Evolutionary conservation across 2,888 invertebrate species (phyloP), one percentile per base, ranked within the genome.

Genomic region (Cryptus viduatorius): DNA sequence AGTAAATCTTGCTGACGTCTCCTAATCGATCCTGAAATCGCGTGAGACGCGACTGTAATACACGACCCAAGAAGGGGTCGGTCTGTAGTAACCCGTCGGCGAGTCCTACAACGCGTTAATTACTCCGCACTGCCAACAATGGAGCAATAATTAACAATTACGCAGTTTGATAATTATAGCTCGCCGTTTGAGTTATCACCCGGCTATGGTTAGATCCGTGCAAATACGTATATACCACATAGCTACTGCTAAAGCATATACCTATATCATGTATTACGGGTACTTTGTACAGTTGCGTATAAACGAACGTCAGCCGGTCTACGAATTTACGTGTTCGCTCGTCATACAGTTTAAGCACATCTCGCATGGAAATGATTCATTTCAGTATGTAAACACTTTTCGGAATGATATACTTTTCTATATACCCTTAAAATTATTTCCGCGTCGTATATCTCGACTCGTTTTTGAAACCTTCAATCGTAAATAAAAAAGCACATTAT

Each of bases 121-220:
- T 92, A 92, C 90, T 88, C 88, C 85, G 69, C 81, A 53, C 48
- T 56, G 75, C 84, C 79, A 91, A 92, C 92, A 92, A 92, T 92
- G 88, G 92, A 86, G 89, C 90, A 91, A 92, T 92, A 93, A 93
- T 93, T 92, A 93, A 93, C 92, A 93, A 93, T 93, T 92, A 92
- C 89, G 88, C 90, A 88, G 90, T 88, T 89, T 90, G 91, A 90
- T 92, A 92, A 93, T 93, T 92, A 91, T 90, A 91, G 88, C 89
- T 87, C 86, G 86, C 68, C 86, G 77, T 87, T 85, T 91, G 92
- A 92, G 89, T 92, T 91, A 92, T 91, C 90, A 89, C 82, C 86
- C 71, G 64, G 48, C 78, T 59, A 64, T 59, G 78, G 78, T 29
- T 44, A 59, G 73, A 42, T 68, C n/a, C 48, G 44, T 67, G 42